phyloP scores from a whole-genome alignment of 2,113 vertebrate species.

The Baryphthengus martii region DNA sequence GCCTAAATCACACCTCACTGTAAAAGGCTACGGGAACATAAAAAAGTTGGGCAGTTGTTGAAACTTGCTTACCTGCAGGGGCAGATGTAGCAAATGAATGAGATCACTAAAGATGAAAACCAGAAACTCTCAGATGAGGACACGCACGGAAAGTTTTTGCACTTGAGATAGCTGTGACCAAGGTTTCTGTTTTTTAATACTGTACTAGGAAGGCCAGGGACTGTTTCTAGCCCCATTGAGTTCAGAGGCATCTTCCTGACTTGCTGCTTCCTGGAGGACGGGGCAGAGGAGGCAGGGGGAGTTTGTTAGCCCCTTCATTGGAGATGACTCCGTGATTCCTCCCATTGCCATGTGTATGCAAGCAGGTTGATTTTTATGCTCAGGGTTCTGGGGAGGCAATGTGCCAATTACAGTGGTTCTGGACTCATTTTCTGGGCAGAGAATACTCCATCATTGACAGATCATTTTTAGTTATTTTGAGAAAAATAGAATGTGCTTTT shows the following conservation, averaged over 20 bases:
- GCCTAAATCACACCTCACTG: neutral
- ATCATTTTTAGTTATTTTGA: constrained; percentile 31
- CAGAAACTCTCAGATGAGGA: neutral
- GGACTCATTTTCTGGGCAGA: constrained; percentile 15
- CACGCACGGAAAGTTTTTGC: neutral
- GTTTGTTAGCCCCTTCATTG: neutral
- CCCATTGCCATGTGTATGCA: rapidly evolving
- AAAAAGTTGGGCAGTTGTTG: neutral
- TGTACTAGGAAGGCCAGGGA: neutral
- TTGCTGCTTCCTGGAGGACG: neutral
- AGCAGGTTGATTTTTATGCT: neutral
- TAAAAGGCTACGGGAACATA: neutral
- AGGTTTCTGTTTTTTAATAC: neutral
- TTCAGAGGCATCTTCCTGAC: neutral
- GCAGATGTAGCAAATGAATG: neutral
- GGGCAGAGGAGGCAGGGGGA: neutral
- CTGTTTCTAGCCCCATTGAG: neutral
- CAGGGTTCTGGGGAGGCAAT: neutral
- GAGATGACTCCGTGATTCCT: neutral
- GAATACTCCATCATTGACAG: constrained; percentile 19
- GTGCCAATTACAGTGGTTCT: neutral
- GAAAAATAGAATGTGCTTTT: constrained; percentile 30
- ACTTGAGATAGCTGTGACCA: neutral
- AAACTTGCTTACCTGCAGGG: neutral
- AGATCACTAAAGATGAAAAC: neutral